A percentile compares a stretch with the other conserved stretches of the same genome.
Evolutionary conservation across 2,888 invertebrate genomes (phyloP).

Genomic region (Cryptus viduatorius): DNA sequence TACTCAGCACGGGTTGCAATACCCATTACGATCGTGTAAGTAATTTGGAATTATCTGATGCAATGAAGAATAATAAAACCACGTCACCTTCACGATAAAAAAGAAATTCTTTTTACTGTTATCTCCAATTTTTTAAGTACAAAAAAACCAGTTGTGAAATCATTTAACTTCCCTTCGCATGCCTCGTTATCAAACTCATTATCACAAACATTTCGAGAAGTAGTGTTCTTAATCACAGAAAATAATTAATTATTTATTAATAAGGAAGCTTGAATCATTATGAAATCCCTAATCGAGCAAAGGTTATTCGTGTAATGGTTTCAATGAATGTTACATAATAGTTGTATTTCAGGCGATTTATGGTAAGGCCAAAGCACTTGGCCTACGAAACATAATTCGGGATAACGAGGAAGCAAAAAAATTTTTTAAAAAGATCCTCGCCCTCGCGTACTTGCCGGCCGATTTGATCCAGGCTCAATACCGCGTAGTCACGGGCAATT

Average conservation of each 20-base stretch:
- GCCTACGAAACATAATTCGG: background rate
- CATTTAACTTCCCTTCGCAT: too few relatives aligned
- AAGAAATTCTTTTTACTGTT: too few relatives aligned
- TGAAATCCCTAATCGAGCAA: too few relatives aligned
- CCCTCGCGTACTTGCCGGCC: slow-evolving; percentile 25
- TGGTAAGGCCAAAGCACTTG: slow-evolving; percentile 12
- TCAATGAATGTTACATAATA: background rate
- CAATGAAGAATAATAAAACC: background rate
- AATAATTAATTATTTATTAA: too few relatives aligned
- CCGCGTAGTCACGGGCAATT: background rate
- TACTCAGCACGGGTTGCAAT: slow-evolving; percentile 43
- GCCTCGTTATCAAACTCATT: too few relatives aligned
- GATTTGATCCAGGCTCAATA: background rate
- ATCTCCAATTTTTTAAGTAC: too few relatives aligned
- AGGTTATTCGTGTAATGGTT: too few relatives aligned
- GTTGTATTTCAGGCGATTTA: slow-evolving; percentile 28
- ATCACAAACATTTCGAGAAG: too few relatives aligned
- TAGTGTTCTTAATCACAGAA: too few relatives aligned
- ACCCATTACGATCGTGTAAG: slow-evolving; percentile 37
- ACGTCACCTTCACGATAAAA: too few relatives aligned
- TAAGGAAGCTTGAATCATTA: too few relatives aligned
- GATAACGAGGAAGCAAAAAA: background rate
- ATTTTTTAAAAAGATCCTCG: slow-evolving; percentile 20
- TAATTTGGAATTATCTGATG: background rate
- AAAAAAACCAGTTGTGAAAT: too few relatives aligned